Percentiles rank a stretch among this genome's conserved stretches.
Evolutionary conservation across 2,888 invertebrate species (phyloP).

Genomic region (Stomorhina lunata): DNA sequence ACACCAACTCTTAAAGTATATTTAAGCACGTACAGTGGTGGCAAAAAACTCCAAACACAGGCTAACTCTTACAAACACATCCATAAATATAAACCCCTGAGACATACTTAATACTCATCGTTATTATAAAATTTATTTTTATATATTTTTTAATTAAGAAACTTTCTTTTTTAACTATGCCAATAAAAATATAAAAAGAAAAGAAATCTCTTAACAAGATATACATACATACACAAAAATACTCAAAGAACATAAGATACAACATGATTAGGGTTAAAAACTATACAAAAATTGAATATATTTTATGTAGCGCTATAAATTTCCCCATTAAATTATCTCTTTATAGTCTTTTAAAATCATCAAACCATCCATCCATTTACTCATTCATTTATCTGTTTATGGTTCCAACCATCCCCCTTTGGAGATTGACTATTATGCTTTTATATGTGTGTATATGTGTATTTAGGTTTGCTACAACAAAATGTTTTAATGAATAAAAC

Average conservation of each 20-base stretch:
- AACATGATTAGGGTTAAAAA: slow-evolving; percentile 55
- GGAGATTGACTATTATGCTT: background rate
- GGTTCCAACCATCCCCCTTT: background rate
- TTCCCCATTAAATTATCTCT: slow-evolving; percentile 47
- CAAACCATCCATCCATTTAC: background rate
- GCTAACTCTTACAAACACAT: background rate
- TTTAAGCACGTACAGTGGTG: slow-evolving; percentile 35
- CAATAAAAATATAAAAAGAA: slow-evolving; percentile 30
- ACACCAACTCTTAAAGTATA: slow-evolving; percentile 12
- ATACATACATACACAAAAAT: background rate
- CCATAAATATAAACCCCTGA: background rate
- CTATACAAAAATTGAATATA: slow-evolving; percentile 49
- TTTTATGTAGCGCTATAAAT: slow-evolving; percentile 49
- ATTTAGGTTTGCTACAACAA: slow-evolving; percentile 8
- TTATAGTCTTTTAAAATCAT: slow-evolving; percentile 32
- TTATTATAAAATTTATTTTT: slow-evolving; percentile 51
- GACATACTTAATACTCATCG: slow-evolving; percentile 37
- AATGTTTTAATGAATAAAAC: slow-evolving; percentile 49
- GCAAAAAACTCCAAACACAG: background rate
- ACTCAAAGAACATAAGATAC: background rate
- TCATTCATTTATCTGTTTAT: background rate
- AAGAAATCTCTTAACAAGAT: slow-evolving; percentile 32
- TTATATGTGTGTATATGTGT: background rate
- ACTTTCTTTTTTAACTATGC: slow-evolving; percentile 49
- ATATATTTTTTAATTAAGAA: slow-evolving; percentile 55